Evolutionary conservation across 1,140 invertebrate species (phyloP), one percentile per base, ranked within the genome.

Genomic region (Trinorchestia longiramus): DNA sequence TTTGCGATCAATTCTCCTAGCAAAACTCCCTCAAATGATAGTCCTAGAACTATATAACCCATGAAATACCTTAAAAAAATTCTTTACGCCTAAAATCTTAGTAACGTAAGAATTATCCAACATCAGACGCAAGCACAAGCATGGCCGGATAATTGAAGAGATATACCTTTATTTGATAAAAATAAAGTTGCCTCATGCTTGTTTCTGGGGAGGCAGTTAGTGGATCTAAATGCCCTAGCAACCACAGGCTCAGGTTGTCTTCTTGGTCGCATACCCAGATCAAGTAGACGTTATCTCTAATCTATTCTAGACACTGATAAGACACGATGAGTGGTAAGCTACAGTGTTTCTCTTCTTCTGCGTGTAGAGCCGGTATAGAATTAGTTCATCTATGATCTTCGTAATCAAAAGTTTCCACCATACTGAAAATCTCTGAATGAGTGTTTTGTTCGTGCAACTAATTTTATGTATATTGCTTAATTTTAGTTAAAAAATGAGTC

Each of bases 271-370:
- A 1, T 77, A 77, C 62, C 11, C 62, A 15, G 62, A 77, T 77
- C 62, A 77, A 77, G 62, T 77, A 77, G 62, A 77, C 62, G 62
- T 77, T 77, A 77, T 77, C 62, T 77, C 62, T 77, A 77, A 77
- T 77, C 62, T 77, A 77, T 77, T 77, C 62, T 77, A 77, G 62
- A 77, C 62, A 77, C 62, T 77, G 62, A 77, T 77, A 77, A 1
- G 11, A 28, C 62, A 36, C 36, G 62, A 36, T 77, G 62, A 77
- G 62, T 23, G 62, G 28, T 6, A 53, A 6, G 47, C 47, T 53
- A 53, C 47, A 6, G 47, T 19, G 6, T 53, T 36, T 77, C 62
- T 77, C 62, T 1, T 1, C 28, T 6, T 77, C 15, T 1, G 62
- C 36, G 36, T 28, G 3, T 28, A 3, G 28, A 77, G 28, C 62